Base-by-base conservation (phyloP, 1,140 invertebrate species). In the Pseudomyrmex gracilis region DNA sequence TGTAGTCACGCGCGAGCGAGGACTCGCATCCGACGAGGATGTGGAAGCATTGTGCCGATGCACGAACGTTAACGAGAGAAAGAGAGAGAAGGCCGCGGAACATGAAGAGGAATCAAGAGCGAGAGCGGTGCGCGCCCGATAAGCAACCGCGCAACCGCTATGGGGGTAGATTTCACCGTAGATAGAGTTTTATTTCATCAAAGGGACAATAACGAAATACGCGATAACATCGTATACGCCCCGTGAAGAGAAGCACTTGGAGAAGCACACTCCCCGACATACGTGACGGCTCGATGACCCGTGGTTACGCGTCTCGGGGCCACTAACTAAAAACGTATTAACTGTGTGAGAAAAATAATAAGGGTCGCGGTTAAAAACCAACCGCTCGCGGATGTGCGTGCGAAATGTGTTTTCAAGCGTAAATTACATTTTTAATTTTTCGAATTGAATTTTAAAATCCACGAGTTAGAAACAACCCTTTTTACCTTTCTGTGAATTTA, bases 101-200 rank as follows among this genome's bases (percentile, higher is more conserved):
- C 34, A 66, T 60, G 9, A 55, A 2, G 55, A 73, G 71, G 12
- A 60, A 73, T 73, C 70, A 55, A 61, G 34, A 34, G 34, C 34
- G 61, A 67, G 73, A 22, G 73, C 24, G 17, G 43, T n/a, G 55
- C 49, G 47, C 34, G 49, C n/a, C 34, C 20, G 73, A 80, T 68
- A 57, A 60, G 85, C 74, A 78, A 87, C 85, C 88, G 77, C 88
- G 77, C 87, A 87, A 87, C 87, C 80, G 87, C 87, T 66, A 85
- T 57, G 73, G 73, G 88, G 89, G 89, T 90, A 90, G 89, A 90
- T 90, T 82, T 78, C 68, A 76, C 24, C 84, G 84, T 82, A 84
- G 89, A 90, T 90, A 90, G 63, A 82, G 84, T 84, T 86, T 90
- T 90, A 90, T 89, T 90, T 89, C 88, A 88, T 90, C 89, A 90